Evolutionary conservation across 2,797 vertebrate species (phyloP), one percentile per base, ranked within the genome.

Genomic region (Anguilla megastoma): DNA sequence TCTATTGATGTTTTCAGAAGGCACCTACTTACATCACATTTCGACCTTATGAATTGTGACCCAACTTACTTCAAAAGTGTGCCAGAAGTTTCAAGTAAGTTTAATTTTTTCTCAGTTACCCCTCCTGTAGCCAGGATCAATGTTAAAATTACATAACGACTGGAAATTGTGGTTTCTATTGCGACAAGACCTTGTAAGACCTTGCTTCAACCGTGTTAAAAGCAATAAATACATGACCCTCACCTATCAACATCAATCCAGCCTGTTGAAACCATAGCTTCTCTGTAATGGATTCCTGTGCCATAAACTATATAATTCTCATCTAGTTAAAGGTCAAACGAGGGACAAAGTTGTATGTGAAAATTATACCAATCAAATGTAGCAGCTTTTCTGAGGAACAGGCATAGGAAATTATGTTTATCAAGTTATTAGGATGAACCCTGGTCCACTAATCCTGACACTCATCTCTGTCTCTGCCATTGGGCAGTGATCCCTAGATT

Each of bases 201-300:
- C 71, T 63, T 45, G 69, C 33, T 76, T 88, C 88, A 76, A 56
- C 80, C 50, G 48, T 58, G 9, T 69, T 27, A 27, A 27, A 69
- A 63, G 6, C 33, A 41, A 33, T 79, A 74, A 74, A 30, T 74
- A 74, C 10, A 74, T 21, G 18, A 16, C 12, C 27, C 69, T 74
- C 30, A 33, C 69, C 18, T 30, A 74, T 33, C 27, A 30, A 9
- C 69, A 14, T 66, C 9, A 66, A 66, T n/a, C n/a, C 9, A 74
- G 69, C 10, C 30, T 33, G 48, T n/a, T 83, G n/a, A 50, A 83
- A 50, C 21, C 21, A 7, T 50, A 41, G 16, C 21, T 50, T n/a
- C 80, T 52, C 7, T 18, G 30, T 21, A 36, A 45, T 2, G 14
- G 21, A n/a, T n/a, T 83, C 16, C 24, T n/a, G 52, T 24, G 21